phyloP scores from a whole-genome alignment of 1,140 invertebrate genomes.

The Neotoxoptera formosana region DNA sequence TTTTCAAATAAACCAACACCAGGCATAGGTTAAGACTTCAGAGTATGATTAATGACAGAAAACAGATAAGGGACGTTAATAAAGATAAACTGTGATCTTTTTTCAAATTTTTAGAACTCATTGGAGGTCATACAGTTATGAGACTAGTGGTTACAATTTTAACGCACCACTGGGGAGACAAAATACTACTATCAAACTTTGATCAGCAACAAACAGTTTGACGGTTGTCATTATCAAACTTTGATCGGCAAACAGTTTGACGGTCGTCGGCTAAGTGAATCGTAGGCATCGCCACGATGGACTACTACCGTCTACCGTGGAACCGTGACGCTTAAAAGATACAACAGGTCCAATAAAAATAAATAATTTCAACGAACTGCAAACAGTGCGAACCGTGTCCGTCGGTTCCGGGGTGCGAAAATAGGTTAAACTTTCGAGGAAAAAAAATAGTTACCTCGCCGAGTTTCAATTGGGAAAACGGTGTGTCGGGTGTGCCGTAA shows the following conservation, averaged over 20 bases:
- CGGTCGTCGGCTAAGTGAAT: not conserved
- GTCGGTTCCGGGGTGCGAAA: not conserved
- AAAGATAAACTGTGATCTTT: not conserved
- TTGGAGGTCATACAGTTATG: not conserved
- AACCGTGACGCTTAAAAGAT: not conserved
- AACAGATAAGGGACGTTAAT: not conserved
- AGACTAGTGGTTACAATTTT: not conserved
- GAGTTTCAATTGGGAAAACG: slow-evolving; percentile 86
- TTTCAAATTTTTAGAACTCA: not conserved
- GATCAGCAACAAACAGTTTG: not conserved
- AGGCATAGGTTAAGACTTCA: not conserved
- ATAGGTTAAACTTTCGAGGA: not conserved
- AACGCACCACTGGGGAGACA: not conserved
- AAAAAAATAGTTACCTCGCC: slow-evolving; percentile 74
- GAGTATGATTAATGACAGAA: not conserved
- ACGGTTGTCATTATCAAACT: not conserved
- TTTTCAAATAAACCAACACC: not conserved
- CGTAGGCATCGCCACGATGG: not conserved
- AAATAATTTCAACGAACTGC: not conserved
- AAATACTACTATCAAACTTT: not conserved
- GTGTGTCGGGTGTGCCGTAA: slow-evolving; percentile 92
- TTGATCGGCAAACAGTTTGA: not conserved
- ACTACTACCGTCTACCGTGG: not conserved
- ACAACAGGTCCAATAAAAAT: not conserved
- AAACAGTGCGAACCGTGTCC: not conserved